Percentiles rank a stretch among this genome's conserved stretches.
Evolutionary conservation across 64 coral and sea anemone species (phyloP).

Genomic region (Porites lutea): DNA sequence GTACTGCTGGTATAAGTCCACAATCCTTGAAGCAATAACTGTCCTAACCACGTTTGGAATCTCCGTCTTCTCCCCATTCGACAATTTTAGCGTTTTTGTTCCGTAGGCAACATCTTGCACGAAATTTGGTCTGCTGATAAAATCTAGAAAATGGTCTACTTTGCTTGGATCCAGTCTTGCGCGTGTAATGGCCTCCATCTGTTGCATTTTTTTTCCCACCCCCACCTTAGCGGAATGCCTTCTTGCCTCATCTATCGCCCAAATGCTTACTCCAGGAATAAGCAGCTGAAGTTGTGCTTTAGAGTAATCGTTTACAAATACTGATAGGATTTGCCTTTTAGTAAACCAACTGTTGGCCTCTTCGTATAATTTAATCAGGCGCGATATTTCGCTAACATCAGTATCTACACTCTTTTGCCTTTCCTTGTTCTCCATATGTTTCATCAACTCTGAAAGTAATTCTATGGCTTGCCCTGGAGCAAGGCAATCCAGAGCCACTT

Average conservation of each 20-base stretch:
- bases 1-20: no score
- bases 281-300: conserved; percentile 29
- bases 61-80: no score
- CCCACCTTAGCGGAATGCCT: conserved; percentile 31
- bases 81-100: no score
- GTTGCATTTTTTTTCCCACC: no score
- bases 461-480: conserved; percentile 46
- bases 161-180: no score
- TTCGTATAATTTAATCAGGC: conserved; percentile 60
- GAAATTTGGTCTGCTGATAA: no score
- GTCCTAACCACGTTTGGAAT: no score
- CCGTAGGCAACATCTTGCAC: no score
- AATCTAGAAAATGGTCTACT: no score
- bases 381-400: not conserved
- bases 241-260: conserved; percentile 59
- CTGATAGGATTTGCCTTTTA: conserved; percentile 55
- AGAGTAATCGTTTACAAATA: conserved; percentile 69
- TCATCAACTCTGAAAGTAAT: conserved; percentile 12
- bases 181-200: no score
- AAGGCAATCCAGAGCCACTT: conserved; percentile 30
- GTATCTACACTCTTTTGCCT: not conserved
- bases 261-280: conserved; percentile 54
- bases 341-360: conserved; percentile 60
- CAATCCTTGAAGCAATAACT: no score
- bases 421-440: not conserved